A percentile compares a stretch with the other conserved stretches of the same genome.
Evolutionary conservation across 1,140 invertebrate species (phyloP).

Genomic region (Zelostemma sp.): DNA sequence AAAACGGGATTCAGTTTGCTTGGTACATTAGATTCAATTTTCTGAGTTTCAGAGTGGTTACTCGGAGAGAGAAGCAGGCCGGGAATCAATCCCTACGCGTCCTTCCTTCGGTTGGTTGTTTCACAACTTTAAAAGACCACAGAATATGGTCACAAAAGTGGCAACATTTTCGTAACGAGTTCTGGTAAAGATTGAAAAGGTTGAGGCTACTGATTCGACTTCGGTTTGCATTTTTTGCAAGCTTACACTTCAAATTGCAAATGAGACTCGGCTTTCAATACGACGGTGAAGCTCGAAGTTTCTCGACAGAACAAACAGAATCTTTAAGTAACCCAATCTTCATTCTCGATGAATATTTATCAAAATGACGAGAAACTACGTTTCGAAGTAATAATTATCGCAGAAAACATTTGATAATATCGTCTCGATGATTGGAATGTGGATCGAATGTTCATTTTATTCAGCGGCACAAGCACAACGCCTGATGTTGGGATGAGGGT

Average conservation of each 20-base stretch:
- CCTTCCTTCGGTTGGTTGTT: constrained; percentile 45
- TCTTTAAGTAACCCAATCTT: too few species aligned
- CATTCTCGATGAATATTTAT: too few species aligned
- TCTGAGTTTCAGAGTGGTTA: constrained; percentile 53
- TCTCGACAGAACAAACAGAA: too few species aligned
- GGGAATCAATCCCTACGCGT: constrained; percentile 12
- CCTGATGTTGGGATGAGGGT: neutral
- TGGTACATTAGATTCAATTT: constrained; percentile 64
- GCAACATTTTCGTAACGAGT: too few species aligned
- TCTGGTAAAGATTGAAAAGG: too few species aligned
- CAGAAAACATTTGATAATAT: neutral
- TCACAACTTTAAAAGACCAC: constrained; percentile 11
- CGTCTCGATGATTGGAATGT: neutral
- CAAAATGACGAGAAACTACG: too few species aligned
- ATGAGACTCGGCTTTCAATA: too few species aligned
- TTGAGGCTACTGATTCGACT: too few species aligned
- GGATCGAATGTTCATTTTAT: neutral
- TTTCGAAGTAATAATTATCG: neutral
- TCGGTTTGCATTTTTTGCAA: too few species aligned
- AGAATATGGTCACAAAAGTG: too few species aligned
- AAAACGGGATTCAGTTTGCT: constrained; percentile 57
- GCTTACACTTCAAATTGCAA: too few species aligned
- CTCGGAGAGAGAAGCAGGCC: constrained; percentile 18
- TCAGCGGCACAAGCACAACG: neutral
- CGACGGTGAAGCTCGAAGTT: too few species aligned